Base-by-base conservation (phyloP, 64 coral and sea anemone species). In the Montipora cactus region DNA sequence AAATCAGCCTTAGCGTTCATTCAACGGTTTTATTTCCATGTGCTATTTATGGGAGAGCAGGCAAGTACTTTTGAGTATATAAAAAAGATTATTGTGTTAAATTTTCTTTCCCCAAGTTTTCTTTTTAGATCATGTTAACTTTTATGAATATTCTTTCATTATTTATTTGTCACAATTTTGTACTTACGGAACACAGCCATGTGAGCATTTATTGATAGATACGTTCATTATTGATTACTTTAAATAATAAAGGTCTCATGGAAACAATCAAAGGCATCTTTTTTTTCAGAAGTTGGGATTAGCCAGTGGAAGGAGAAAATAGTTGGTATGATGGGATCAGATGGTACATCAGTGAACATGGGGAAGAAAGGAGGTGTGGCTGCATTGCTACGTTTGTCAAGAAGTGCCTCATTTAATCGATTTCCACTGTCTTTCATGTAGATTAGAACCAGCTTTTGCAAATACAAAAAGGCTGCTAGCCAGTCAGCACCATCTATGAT, bases 301-400 rank as follows among this genome's bases (percentile, higher is more conserved):
- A 50, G 68, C 68, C 66, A 88, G 67, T 74, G 66, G 71, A 75
- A 88, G 68, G 68, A 88, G 66, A 88, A 73, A 74, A 46, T 88
- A 49, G 86, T 88, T 88, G 86, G 37, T 44, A 74, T 88, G 66
- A 28, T 28, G 28, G 87, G 87, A 49, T 62, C 88, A 80, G 88
- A 90, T 90, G 88, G 88, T 69, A 76, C 88, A 9, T 80, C 88
- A 67, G 88, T 89, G 59, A 89, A 89, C 73, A 28, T 77, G 77
- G 87, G 87, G 71, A 89, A 89, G 25, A 89, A 89, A 77, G 71
- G 87, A 89, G 87, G 87, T 49, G 72, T 89, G 87, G 74, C 88
- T 68, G 88, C 88, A 69, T 80, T 90, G 44, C 57, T 90, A 67
- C 22, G 44, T 69, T 1, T 28, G 28, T 28, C 20, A 44, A 8